These are phyloP conservation scores for Myanophis thanlyinensis DNA, from an alignment of 2,113 vertebrate species.

Conservation along the genomic window DNA sequence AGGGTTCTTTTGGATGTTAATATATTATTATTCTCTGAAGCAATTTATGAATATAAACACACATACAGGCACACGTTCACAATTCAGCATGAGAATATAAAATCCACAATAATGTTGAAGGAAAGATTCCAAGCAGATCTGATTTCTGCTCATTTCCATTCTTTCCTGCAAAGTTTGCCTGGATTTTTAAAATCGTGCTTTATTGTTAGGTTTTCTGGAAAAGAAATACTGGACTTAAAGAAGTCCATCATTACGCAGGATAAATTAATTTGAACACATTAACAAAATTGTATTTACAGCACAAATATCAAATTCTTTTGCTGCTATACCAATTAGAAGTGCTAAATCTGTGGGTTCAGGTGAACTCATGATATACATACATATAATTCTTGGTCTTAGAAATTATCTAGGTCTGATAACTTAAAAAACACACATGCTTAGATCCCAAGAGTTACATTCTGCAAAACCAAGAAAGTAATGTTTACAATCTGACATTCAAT, in stretches of 20 bases:
- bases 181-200: neutral
- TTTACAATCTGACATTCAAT: neutral
- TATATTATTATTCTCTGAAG: neutral
- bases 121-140: neutral
- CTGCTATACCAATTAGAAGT: neutral
- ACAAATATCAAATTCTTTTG: neutral
- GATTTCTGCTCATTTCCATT: neutral
- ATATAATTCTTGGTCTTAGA: neutral
- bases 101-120: neutral
- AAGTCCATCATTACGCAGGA: neutral
- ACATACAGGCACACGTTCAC: neutral
- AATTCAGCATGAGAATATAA: neutral
- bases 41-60: neutral
- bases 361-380: neutral
- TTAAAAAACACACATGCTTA: neutral
- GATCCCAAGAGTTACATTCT: neutral
- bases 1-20: neutral
- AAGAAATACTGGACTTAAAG: neutral
- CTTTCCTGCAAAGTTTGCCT: neutral
- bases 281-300: slow-evolving; percentile 28
- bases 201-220: neutral
- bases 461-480: neutral
- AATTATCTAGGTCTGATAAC: neutral
- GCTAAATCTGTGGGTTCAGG: neutral
- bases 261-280: neutral